Percentiles rank a stretch among this genome's conserved stretches.
phyloP scores from a whole-genome alignment of 2,797 vertebrate genomes.

The Acrocephalus scirpaceus region DNA sequence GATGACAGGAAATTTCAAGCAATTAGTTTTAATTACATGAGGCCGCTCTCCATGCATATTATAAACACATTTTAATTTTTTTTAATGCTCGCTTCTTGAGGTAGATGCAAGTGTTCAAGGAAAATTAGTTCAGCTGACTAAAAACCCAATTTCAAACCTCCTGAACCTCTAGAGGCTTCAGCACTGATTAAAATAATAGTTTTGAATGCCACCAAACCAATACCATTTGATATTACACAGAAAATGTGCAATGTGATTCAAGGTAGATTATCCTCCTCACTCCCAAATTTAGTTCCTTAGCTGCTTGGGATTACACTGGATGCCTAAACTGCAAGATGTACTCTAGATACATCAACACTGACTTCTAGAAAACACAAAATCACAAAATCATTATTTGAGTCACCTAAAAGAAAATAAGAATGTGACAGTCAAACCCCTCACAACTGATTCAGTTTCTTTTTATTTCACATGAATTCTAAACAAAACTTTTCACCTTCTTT shows the following conservation, averaged over 20 bases:
- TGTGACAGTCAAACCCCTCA: background rate
- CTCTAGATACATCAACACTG: background rate
- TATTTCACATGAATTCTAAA: background rate
- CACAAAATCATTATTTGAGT: background rate
- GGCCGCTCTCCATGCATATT: background rate
- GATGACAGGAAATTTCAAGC: background rate
- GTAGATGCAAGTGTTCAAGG: background rate
- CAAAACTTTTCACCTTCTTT: background rate
- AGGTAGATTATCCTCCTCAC: background rate
- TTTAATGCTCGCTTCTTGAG: background rate
- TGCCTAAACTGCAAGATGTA: background rate
- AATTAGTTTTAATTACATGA: background rate
- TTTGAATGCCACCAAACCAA: background rate
- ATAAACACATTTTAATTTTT: background rate
- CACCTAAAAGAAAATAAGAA: background rate
- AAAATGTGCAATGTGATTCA: background rate
- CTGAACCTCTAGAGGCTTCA: background rate
- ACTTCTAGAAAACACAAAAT: background rate
- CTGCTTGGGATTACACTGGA: background rate
- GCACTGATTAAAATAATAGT: background rate
- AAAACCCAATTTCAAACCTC: background rate
- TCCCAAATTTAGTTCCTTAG: background rate
- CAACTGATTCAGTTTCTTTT: background rate
- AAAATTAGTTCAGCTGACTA: background rate
- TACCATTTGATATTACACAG: background rate